Conservation (phyloP, 2,797 vertebrate species). For the Echeneis naucrates region DNA sequence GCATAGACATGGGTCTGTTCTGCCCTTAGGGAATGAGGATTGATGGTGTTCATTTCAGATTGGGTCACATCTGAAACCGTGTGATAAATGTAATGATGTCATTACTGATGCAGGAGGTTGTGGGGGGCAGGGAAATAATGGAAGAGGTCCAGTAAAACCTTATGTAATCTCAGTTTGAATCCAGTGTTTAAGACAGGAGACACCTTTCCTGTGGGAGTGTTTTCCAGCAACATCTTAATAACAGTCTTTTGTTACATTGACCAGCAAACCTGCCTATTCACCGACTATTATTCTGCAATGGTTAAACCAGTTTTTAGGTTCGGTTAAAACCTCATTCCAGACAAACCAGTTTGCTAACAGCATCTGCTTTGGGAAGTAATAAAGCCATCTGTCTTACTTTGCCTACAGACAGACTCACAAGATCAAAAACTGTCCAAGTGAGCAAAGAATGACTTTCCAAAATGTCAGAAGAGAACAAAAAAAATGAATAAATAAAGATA, state of each 20-base stretch:
- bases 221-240: too few species aligned
- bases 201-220: too few species aligned
- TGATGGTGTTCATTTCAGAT: constrained; percentile 73
- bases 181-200: not conserved
- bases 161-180: constrained; percentile 33
- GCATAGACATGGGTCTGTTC: constrained; percentile 35
- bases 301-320: constrained; percentile 58
- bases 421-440: constrained; percentile 15
- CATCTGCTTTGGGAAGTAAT: constrained; percentile 5
- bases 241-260: not conserved
- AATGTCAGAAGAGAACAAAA: too few species aligned
- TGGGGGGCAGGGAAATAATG: not conserved
- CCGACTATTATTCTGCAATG: constrained; percentile 20
- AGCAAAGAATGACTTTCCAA: not conserved
- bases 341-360: constrained; percentile 54
- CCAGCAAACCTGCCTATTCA: not conserved
- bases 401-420: not conserved
- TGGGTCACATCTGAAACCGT: constrained; percentile 64
- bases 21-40: constrained; percentile 58
- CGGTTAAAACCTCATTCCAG: constrained; percentile 38
- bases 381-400: not conserved
- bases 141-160: constrained; percentile 23
- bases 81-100: constrained; percentile 71
- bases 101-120: constrained; percentile 25
- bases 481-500: not conserved